Evolutionary conservation across 2,113 vertebrate species (phyloP).

Genomic region (Macrotis lagotis): DNA sequence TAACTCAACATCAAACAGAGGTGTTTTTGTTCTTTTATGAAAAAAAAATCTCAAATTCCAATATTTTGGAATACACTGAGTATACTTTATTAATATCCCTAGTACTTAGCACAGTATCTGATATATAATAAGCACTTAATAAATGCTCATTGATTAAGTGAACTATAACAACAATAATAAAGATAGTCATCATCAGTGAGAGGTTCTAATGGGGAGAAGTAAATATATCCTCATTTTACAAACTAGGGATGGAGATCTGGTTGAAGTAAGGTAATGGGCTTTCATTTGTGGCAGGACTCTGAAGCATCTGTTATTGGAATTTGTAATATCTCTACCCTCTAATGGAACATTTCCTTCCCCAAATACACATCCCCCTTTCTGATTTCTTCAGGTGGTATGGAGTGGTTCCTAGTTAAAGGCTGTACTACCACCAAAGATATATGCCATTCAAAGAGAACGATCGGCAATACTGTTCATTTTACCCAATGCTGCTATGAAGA

Average conservation of each 20-base stretch:
- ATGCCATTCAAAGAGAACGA: constrained; percentile 21
- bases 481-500: constrained; percentile 46
- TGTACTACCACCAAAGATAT: constrained; percentile 10
- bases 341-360: neutral
- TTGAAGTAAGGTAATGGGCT: neutral
- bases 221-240: neutral
- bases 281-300: neutral
- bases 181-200: neutral
- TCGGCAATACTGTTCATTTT: accelerated
- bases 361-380: neutral
- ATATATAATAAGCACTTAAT: too few relatives aligned
- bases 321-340: neutral
- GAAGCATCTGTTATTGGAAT: neutral
- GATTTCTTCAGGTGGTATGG: constrained; percentile 61
- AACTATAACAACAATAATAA: neutral
- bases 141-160: too few relatives aligned
- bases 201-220: neutral
- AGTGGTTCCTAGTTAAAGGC: constrained; percentile 53
- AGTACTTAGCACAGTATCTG: neutral
- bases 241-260: neutral
- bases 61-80: neutral
- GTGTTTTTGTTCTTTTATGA: neutral
- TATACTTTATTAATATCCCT: neutral
- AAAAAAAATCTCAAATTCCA: neutral
- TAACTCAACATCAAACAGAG: neutral